phyloP scores from a whole-genome alignment of 30 jellyfish, hydroid and myxozoan species.

The Turritopsis dohrnii region DNA sequence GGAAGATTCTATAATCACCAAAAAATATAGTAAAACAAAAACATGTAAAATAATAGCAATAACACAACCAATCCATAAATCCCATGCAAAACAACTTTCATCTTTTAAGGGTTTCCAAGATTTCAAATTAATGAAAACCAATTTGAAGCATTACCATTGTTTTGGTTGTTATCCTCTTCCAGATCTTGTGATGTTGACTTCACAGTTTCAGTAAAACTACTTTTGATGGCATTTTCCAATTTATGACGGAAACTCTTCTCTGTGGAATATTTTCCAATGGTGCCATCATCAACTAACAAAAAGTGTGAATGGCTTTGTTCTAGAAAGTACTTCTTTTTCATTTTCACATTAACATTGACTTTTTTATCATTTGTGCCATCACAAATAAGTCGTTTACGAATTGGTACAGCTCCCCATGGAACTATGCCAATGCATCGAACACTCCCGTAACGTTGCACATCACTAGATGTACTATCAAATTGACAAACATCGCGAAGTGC shows the following conservation, averaged over 20 bases:
- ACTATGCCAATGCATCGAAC: constrained; percentile 6
- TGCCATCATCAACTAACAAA: constrained; percentile 1
- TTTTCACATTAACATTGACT: neutral
- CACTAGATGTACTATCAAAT: neutral
- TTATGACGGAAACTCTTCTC: neutral
- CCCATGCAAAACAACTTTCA: no score
- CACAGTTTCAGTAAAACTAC: neutral
- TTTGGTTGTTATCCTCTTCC: neutral
- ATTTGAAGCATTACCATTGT: neutral
- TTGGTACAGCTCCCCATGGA: constrained; percentile 18
- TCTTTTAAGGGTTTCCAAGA: no score
- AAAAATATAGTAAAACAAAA: neutral
- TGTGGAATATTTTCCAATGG: neutral
- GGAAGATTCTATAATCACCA: neutral
- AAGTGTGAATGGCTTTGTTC: constrained; percentile 7
- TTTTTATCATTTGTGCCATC: neutral
- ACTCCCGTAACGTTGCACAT: neutral
- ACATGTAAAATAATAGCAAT: no score
- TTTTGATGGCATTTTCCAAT: neutral
- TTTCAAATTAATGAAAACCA: no score
- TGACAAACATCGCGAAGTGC: constrained; percentile 5
- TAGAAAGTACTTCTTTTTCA: neutral
- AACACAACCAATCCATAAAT: no score
- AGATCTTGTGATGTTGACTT: neutral
- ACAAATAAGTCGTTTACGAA: neutral